Conservation (phyloP, 2,888 invertebrate genomes). For the Escarpia spicata region DNA sequence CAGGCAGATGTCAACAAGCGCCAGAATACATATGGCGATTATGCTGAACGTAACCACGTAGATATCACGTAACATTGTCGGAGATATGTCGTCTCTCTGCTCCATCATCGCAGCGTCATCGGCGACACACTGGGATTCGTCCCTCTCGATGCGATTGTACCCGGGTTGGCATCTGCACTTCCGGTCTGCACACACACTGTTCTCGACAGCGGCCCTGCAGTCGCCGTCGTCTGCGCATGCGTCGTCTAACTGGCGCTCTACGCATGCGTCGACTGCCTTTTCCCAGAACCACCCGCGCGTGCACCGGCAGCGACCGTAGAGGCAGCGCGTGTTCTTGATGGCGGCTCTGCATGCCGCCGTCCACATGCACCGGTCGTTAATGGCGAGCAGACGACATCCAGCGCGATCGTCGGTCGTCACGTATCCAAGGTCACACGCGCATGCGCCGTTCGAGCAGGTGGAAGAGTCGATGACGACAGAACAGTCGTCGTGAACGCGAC, state of each 20-base stretch:
- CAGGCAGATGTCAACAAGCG: neutral
- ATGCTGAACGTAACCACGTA: neutral
- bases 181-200: constrained; percentile 13
- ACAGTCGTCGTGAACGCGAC: constrained; percentile 9
- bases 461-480: neutral
- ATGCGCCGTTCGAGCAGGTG: constrained; percentile 18
- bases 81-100: neutral
- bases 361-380: neutral
- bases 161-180: neutral
- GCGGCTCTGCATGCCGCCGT: neutral
- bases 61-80: neutral
- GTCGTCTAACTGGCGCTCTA: neutral
- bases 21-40: neutral
- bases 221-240: constrained; percentile 13
- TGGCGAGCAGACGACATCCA: neutral
- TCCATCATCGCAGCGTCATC: neutral
- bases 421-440: constrained; percentile 20
- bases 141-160: neutral
- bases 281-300: constrained; percentile 7
- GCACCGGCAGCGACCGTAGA: neutral
- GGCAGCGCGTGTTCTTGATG: neutral
- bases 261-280: neutral
- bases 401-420: neutral
- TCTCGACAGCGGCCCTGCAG: constrained; percentile 19
- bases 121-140: neutral